phyloP scores from a whole-genome alignment of 2,797 vertebrate genomes.

The Tokudaia tokunoshimensis region DNA sequence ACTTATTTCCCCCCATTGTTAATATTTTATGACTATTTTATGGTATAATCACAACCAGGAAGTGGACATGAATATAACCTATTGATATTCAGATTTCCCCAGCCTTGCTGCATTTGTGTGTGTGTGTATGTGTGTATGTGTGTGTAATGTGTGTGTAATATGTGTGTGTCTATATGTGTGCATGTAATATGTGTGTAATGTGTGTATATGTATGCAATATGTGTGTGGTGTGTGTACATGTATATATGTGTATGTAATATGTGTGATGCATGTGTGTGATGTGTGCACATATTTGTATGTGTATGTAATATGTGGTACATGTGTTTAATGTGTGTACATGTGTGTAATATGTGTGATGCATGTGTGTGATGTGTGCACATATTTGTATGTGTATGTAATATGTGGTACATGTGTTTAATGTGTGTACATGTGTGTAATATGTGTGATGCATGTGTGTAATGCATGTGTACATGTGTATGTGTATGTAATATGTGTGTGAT shows the following conservation, averaged over 20 bases:
- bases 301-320: too few species aligned
- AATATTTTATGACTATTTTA: neutral
- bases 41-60: neutral
- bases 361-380: neutral
- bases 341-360: too few species aligned
- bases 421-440: too few species aligned
- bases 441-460: neutral
- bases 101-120: neutral
- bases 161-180: too few species aligned
- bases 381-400: too few species aligned
- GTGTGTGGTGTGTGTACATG: neutral
- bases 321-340: neutral
- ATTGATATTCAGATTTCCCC: neutral
- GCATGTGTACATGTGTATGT: neutral
- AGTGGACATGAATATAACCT: neutral
- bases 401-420: too few species aligned
- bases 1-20: neutral
- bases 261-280: neutral
- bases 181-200: neutral
- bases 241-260: too few species aligned
- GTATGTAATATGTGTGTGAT: neutral
- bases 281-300: neutral
- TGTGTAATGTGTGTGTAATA: too few species aligned
- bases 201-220: neutral
- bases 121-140: neutral